Percentiles rank a stretch among this genome's conserved stretches.
phyloP scores from a whole-genome alignment of 2,797 vertebrate genomes.

The Helicolenus hilgendorfi region DNA sequence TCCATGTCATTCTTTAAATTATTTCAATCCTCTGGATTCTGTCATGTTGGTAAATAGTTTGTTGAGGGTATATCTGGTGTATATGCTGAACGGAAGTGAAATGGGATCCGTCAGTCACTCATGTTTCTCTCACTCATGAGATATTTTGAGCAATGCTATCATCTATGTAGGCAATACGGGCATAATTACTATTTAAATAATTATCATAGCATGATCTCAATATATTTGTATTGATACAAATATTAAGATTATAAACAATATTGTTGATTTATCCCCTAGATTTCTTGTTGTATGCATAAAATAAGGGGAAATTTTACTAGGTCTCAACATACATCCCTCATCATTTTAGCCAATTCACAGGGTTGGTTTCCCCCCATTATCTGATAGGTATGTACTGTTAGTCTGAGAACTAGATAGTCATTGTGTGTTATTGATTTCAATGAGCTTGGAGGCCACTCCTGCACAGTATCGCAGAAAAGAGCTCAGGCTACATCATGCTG shows the following conservation, averaged over 20 bases:
- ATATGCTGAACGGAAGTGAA: constrained; percentile 34
- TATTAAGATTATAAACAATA: background rate
- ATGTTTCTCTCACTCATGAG: background rate
- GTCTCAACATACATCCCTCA: background rate
- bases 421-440: background rate
- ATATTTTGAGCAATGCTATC: constrained; percentile 22
- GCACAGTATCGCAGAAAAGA: background rate
- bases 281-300: background rate
- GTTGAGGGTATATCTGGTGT: background rate
- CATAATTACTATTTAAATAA: background rate
- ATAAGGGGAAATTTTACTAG: background rate
- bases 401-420: background rate
- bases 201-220: background rate
- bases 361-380: background rate
- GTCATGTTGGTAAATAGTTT: constrained; percentile 24
- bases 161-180: background rate
- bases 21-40: constrained; percentile 24
- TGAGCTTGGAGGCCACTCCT: background rate
- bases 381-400: background rate
- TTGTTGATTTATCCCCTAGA: background rate
- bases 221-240: background rate
- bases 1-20: constrained; percentile 1
- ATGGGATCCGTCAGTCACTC: background rate
- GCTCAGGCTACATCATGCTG: background rate
- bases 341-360: background rate